Conservation (phyloP, 2,797 vertebrate species). For the Siniperca undulata region DNA sequence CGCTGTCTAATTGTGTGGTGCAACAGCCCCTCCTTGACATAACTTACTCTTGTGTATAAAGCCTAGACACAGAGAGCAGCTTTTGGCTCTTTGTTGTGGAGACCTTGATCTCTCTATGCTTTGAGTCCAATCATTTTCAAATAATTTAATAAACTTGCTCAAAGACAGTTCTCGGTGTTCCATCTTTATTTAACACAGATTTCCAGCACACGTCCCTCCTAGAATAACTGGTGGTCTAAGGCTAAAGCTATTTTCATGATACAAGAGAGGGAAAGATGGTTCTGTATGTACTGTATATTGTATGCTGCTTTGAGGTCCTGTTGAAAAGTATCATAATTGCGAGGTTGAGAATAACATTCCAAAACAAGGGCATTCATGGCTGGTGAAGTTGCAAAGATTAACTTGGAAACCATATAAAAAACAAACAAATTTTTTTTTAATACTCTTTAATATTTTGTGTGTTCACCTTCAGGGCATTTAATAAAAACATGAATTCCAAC, state of each 20-base stretch:
- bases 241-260: neutral
- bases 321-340: neutral
- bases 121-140: too few relatives aligned
- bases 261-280: neutral
- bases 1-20: too few relatives aligned
- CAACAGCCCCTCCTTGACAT: too few relatives aligned
- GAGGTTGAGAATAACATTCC: neutral
- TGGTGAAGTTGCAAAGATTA: neutral
- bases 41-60: too few relatives aligned
- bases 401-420: too few relatives aligned
- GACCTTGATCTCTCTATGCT: too few relatives aligned
- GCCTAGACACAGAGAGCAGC: too few relatives aligned
- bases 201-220: neutral
- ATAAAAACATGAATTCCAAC: conserved; percentile 4
- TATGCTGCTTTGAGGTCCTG: neutral
- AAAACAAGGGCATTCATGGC: neutral
- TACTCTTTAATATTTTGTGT: neutral
- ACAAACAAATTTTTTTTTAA: neutral
- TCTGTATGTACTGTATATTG: neutral
- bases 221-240: neutral
- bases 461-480: neutral
- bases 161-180: too few relatives aligned
- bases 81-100: too few relatives aligned
- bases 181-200: too few relatives aligned
- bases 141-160: too few relatives aligned